Evolutionary conservation across 2,888 invertebrate species (phyloP).

Genomic region (Dynastes hyllus): DNA sequence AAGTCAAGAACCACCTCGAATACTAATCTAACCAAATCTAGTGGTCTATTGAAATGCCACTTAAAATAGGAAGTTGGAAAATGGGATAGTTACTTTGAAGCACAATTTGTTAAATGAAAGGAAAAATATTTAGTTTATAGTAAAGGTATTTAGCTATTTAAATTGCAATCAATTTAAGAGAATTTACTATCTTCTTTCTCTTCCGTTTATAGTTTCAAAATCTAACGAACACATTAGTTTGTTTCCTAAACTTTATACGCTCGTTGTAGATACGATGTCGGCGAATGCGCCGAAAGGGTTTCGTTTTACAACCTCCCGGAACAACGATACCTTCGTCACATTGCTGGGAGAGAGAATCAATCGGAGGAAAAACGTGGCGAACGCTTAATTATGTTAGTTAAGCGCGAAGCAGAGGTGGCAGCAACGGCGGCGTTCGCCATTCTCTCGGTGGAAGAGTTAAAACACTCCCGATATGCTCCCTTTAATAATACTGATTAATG

Average conservation of each 20-base stretch:
- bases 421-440: neutral
- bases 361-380: constrained; percentile 27
- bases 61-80: no score
- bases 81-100: no score
- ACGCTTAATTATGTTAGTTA: constrained; percentile 35
- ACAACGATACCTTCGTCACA: neutral
- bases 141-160: no score
- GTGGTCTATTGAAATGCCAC: no score
- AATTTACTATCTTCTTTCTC: no score
- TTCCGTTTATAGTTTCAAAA: neutral
- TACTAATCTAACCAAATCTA: no score
- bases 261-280: neutral
- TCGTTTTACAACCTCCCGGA: neutral
- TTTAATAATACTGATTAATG: constrained; percentile 2
- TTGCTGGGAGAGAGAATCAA: neutral
- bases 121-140: no score
- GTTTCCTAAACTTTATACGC: neutral
- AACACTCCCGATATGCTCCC: neutral
- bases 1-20: no score
- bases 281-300: neutral
- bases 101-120: no score
- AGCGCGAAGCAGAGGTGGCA: neutral
- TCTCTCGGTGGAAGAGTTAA: neutral
- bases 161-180: no score
- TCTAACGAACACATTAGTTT: neutral